Percentiles rank a stretch among this genome's conserved stretches.
Evolutionary conservation across 2,113 vertebrate species (phyloP).

Genomic region (Typhlomys cinereus): DNA sequence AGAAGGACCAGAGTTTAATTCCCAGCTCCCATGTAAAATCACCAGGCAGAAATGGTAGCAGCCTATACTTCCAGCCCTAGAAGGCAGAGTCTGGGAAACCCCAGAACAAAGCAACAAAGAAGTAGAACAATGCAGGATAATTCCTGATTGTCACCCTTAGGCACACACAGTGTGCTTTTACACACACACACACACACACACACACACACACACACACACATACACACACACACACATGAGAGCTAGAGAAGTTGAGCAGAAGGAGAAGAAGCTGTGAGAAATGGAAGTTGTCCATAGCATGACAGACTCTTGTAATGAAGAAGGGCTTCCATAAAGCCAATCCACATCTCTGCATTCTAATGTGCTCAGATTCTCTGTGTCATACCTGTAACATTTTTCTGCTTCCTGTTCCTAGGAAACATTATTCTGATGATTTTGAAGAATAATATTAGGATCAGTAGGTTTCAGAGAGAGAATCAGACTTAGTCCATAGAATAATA

Average conservation of each 20-base stretch:
- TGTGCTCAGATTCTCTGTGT: neutral
- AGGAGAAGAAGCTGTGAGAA: neutral
- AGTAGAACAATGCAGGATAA: too few relatives aligned
- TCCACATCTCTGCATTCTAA: neutral
- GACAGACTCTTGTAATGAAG: neutral
- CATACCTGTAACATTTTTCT: neutral
- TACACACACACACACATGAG: too few relatives aligned
- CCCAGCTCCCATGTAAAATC: neutral
- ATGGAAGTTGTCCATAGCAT: neutral
- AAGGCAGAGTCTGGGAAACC: too few relatives aligned
- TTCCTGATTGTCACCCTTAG: too few relatives aligned
- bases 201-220: too few relatives aligned
- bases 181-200: too few relatives aligned
- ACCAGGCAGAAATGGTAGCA: too few relatives aligned
- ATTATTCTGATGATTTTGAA: conserved; percentile 27
- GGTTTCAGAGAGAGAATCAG: neutral
- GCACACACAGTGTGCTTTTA: too few relatives aligned
- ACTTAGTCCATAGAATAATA: neutral
- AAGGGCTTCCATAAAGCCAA: accelerated
- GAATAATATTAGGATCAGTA: conserved; percentile 15
- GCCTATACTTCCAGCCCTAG: too few relatives aligned
- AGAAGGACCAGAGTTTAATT: too few relatives aligned
- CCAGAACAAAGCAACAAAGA: too few relatives aligned
- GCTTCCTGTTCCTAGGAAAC: neutral
- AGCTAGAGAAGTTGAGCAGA: neutral